phyloP scores from a whole-genome alignment of 1,140 invertebrate species.

The Caenorhabditis remanei region DNA sequence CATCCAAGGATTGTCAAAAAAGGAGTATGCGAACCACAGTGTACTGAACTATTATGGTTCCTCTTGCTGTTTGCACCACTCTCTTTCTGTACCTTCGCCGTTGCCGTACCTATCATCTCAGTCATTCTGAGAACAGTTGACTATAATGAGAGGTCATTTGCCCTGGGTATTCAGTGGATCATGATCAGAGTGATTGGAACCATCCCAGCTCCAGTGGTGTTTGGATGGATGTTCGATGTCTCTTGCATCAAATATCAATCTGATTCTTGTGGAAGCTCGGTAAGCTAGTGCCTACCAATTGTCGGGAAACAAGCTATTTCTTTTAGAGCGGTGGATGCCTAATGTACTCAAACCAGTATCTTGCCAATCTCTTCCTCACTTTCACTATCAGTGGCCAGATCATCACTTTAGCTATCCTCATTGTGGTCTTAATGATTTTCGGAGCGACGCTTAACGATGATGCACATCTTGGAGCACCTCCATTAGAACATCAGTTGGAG shows the following conservation, averaged over 20 bases:
- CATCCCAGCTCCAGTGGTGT: conserved; percentile 77
- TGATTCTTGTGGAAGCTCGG: conserved; percentile 73
- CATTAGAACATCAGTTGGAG: conserved; percentile 19
- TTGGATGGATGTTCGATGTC: conserved; percentile 78
- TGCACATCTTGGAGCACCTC: background rate
- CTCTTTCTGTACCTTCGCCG: conserved; percentile 77
- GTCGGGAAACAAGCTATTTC: background rate
- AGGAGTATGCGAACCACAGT: conserved; percentile 77
- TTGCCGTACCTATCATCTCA: conserved; percentile 76
- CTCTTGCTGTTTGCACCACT: conserved; percentile 77
- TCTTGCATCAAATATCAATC: conserved; percentile 76
- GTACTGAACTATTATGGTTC: conserved; percentile 73
- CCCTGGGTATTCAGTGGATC: conserved; percentile 78
- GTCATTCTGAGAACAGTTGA: conserved; percentile 77
- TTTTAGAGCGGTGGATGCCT: conserved; percentile 73
- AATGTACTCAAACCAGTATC: conserved; percentile 75
- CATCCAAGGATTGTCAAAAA: conserved; percentile 72
- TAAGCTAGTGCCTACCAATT: background rate
- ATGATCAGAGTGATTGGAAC: conserved; percentile 76
- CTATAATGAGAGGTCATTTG: conserved; percentile 76
- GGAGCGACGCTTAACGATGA: conserved; percentile 5
- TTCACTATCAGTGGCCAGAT: conserved; percentile 75
- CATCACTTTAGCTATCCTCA: conserved; percentile 1
- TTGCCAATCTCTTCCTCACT: conserved; percentile 76
- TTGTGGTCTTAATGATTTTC: conserved; percentile 47